Percentiles rank a stretch among this genome's conserved stretches.
Conservation (phyloP, 1,140 invertebrate species). For the Zaprionus lachaisei region DNA sequence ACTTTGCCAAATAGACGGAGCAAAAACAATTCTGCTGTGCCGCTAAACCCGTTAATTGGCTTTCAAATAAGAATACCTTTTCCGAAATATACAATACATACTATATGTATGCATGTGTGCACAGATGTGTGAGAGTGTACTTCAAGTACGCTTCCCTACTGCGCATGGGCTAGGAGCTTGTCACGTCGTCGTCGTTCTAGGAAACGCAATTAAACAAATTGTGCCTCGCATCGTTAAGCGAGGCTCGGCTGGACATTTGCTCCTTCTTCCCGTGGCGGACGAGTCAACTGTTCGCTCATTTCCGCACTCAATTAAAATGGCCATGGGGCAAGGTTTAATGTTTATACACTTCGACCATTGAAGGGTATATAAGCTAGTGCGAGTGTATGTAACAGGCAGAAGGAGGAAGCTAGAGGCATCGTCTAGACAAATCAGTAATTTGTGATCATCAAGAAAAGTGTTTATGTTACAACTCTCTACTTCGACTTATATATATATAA, state of each 20-base stretch:
- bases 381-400: too few species aligned
- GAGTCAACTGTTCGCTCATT: constrained; percentile 51
- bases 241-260: constrained; percentile 30
- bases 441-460: too few species aligned
- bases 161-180: constrained; percentile 42
- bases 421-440: too few species aligned
- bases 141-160: background rate
- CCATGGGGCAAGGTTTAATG: constrained; percentile 20
- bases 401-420: too few species aligned
- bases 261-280: constrained; percentile 22
- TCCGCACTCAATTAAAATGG: constrained; percentile 73
- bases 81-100: constrained; percentile 11
- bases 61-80: constrained; percentile 40
- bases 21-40: background rate
- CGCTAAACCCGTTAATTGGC: constrained; percentile 72
- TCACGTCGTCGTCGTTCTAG: constrained; percentile 39
- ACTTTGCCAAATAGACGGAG: constrained; percentile 3
- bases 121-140: background rate
- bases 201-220: constrained; percentile 65
- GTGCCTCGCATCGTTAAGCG: constrained; percentile 52
- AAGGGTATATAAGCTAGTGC: too few species aligned
- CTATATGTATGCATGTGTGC: background rate
- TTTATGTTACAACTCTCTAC: too few species aligned
- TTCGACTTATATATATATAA: too few species aligned
- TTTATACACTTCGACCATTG: background rate